phyloP scores from a whole-genome alignment of 2,113 vertebrate genomes.

The Upupa epops region DNA sequence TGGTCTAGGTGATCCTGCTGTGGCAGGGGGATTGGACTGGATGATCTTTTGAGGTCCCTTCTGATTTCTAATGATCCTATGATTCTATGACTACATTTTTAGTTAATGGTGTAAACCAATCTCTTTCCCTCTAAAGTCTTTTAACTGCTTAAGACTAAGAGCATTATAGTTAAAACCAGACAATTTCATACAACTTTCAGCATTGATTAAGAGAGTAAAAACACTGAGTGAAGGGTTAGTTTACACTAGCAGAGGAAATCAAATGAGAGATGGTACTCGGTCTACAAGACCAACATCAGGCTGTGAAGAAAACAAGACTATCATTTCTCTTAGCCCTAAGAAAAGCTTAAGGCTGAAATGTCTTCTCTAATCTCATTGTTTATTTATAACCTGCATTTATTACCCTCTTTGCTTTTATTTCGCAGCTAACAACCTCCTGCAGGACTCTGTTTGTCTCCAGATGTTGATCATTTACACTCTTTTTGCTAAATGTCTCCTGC shows the following conservation, averaged over 20 bases:
- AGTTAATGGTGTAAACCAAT: background rate
- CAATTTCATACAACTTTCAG: background rate
- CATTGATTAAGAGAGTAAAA: background rate
- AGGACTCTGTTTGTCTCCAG: background rate
- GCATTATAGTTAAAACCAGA: background rate
- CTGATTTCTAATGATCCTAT: too few relatives aligned
- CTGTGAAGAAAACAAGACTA: background rate
- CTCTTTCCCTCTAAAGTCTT: background rate
- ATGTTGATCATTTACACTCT: background rate
- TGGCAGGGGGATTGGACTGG: too few relatives aligned
- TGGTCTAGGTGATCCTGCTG: too few relatives aligned
- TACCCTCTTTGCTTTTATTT: constrained; percentile 22
- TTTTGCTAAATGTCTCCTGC: background rate
- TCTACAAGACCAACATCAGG: background rate
- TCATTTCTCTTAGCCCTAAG: constrained; percentile 19
- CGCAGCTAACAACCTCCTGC: background rate
- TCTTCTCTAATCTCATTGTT: constrained; percentile 7
- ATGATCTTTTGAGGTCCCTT: too few relatives aligned
- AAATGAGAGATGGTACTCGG: background rate
- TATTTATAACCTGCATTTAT: constrained; percentile 13
- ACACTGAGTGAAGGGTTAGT: constrained; percentile 38
- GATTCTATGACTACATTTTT: background rate
- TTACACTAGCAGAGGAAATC: background rate
- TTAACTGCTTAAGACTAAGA: background rate
- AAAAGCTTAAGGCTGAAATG: constrained; percentile 11